phyloP scores from a whole-genome alignment of 2,113 vertebrate species.

The Pionites leucogaster region DNA sequence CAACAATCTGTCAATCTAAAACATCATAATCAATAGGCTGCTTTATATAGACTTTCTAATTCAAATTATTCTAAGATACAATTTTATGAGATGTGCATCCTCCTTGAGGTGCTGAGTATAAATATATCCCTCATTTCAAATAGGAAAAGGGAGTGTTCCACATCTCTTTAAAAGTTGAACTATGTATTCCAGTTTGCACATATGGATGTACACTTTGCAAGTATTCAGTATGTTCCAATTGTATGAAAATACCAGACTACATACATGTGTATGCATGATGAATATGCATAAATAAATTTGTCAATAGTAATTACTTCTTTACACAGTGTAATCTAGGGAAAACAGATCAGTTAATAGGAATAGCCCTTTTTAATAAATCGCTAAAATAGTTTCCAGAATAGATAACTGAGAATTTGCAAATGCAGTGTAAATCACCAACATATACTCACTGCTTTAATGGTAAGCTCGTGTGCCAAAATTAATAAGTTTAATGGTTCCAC shows the following conservation, averaged over 20 bases:
- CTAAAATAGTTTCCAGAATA: not conserved
- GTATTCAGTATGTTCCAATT: not conserved
- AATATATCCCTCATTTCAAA: not conserved
- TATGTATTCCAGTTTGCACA: not conserved
- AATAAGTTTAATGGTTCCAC: conserved; percentile 58
- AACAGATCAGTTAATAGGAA: not conserved
- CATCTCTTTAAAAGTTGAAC: not conserved
- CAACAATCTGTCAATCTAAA: not conserved
- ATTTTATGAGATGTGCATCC: not conserved
- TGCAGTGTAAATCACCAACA: not conserved
- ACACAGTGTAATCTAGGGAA: not conserved
- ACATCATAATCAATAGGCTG: not conserved
- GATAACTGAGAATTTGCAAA: not conserved
- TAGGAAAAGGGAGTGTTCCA: not conserved
- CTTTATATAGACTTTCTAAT: not conserved
- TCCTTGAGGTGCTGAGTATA: not conserved
- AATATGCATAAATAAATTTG: not conserved
- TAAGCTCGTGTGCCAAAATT: conserved; percentile 66
- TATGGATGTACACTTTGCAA: not conserved
- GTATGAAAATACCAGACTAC: not conserved
- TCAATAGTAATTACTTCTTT: not conserved
- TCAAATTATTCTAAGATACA: not conserved
- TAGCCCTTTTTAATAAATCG: not conserved
- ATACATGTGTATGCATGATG: not conserved
- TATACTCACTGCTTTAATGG: conserved; percentile 74